Conservation (phyloP, 1,140 invertebrate genomes). For the Drosophila simulans region DNA sequence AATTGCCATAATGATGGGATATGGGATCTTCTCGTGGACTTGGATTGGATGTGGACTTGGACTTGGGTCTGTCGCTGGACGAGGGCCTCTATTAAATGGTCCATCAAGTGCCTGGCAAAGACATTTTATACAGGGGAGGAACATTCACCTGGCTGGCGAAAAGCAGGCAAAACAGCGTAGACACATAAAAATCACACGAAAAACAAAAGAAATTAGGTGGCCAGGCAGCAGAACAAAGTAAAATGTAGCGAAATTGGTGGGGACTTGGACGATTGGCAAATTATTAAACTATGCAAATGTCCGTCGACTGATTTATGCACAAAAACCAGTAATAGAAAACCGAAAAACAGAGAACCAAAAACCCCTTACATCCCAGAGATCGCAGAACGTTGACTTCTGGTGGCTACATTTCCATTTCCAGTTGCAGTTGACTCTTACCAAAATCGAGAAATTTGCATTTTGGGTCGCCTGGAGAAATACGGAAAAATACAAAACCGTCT, state of each 20-base stretch:
- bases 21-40: not conserved
- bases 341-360: conserved; percentile 1
- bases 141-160: conserved; percentile 26
- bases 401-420: conserved; percentile 9
- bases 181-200: conserved; percentile 57
- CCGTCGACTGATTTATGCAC: conserved; percentile 55
- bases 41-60: not conserved
- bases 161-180: conserved; percentile 8
- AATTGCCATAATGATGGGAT: conserved; percentile 56
- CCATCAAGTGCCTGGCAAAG: conserved; percentile 60
- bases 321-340: conserved; percentile 15
- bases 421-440: conserved; percentile 19
- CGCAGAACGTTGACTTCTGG: conserved; percentile 24
- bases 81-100: conserved; percentile 75
- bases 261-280: conserved; percentile 37
- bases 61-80: conserved; percentile 51
- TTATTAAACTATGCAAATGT: conserved; percentile 81
- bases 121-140: conserved; percentile 74
- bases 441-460: conserved; percentile 71
- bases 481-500: conserved; percentile 16
- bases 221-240: conserved; percentile 32
- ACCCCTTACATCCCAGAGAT: conserved; percentile 1
- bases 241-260: conserved; percentile 16
- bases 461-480: conserved; percentile 44
- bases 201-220: conserved; percentile 58